These are phyloP conservation scores for Malurus cyaneus DNA, from an alignment of 2,113 vertebrate species.

Conservation along the genomic window DNA sequence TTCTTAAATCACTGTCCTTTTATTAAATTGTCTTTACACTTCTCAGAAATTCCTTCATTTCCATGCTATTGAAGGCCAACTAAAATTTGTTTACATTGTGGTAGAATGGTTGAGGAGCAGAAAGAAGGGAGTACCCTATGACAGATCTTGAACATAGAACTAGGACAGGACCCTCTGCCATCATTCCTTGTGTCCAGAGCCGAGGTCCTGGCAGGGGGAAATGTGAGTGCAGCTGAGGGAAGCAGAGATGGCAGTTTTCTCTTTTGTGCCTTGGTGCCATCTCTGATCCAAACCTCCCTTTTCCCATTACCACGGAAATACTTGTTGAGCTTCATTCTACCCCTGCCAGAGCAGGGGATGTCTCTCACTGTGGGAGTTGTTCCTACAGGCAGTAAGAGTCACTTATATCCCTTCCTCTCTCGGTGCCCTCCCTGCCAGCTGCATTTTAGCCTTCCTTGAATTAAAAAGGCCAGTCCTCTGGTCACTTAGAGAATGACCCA, in stretches of 20 bases:
- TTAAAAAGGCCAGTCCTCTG: background rate
- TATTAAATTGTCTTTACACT: background rate
- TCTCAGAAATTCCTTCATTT: background rate
- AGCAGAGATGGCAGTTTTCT: background rate
- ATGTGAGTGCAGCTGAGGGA: background rate
- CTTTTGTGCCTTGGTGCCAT: background rate
- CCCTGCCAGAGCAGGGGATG: background rate
- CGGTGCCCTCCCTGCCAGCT: background rate
- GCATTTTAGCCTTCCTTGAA: background rate
- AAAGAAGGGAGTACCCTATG: background rate
- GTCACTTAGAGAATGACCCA: background rate
- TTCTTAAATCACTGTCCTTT: background rate
- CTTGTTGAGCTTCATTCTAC: background rate
- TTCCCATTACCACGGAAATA: background rate
- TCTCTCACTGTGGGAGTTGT: background rate
- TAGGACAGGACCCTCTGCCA: background rate
- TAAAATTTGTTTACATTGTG: background rate
- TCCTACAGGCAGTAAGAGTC: background rate
- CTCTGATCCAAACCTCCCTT: background rate
- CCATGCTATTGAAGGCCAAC: background rate
- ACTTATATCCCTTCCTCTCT: background rate
- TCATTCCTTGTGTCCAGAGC: rapidly evolving
- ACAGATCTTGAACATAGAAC: background rate
- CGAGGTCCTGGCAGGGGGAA: background rate
- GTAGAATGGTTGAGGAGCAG: background rate